These are phyloP conservation scores for Grus americana DNA, from an alignment of 2,113 vertebrate genomes.

Conservation along the genomic window DNA sequence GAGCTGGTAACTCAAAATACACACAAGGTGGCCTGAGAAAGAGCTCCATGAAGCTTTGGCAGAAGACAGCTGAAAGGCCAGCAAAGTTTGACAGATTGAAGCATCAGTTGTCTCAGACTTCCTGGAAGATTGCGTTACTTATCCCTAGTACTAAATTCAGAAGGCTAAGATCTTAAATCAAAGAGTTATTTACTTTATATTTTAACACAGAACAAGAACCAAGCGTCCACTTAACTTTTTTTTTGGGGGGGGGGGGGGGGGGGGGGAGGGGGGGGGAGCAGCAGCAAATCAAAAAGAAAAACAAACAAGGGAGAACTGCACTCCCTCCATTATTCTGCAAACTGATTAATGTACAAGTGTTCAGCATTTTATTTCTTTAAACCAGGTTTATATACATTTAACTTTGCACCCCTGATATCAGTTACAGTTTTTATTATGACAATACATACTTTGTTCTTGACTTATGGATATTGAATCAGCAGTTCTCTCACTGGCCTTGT, in stretches of 20 bases:
- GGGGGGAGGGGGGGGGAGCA: background rate
- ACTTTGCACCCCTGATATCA: background rate
- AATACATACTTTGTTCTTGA: slow-evolving; percentile 56
- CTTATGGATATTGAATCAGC: background rate
- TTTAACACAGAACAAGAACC: background rate
- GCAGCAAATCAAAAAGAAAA: background rate
- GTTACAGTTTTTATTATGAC: background rate
- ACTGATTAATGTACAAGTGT: background rate
- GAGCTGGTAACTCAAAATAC: background rate
- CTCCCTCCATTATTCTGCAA: background rate
- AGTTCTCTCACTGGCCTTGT: background rate
- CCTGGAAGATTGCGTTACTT: background rate
- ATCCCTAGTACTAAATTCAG: background rate
- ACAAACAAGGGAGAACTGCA: background rate
- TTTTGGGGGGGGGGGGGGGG: background rate
- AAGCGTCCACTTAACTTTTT: background rate
- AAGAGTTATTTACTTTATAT: background rate
- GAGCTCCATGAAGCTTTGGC: background rate
- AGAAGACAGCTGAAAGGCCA: background rate
- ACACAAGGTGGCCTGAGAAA: background rate
- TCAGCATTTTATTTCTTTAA: background rate
- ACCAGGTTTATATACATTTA: background rate
- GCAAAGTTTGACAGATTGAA: background rate
- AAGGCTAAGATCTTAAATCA: background rate
- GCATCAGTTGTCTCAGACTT: background rate